Evolutionary conservation across 2,888 invertebrate genomes (phyloP).

Genomic region (Tenthredo distinguenda): DNA sequence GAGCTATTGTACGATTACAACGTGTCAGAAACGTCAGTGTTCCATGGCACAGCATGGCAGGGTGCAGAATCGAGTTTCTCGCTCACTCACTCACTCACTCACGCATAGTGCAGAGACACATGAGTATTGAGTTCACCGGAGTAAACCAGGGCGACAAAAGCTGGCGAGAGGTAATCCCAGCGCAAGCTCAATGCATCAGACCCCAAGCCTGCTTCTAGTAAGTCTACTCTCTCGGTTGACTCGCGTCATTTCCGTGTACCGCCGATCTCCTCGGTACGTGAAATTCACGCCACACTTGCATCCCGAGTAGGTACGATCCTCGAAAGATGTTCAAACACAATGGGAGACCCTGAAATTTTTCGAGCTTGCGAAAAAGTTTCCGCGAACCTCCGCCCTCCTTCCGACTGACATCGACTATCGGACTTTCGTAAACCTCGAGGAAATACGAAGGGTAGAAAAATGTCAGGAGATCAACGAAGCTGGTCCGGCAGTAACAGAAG

Average conservation of each 20-base stretch:
- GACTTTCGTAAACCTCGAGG: background rate
- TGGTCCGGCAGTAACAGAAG: background rate
- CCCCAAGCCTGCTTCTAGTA: background rate
- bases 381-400: background rate
- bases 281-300: background rate
- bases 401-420: too few species aligned
- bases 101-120: background rate
- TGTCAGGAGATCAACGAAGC: background rate
- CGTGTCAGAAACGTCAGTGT: slow-evolving; percentile 9
- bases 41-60: background rate
- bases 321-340: background rate
- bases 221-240: background rate
- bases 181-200: slow-evolving; percentile 14
- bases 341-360: background rate
- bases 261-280: background rate
- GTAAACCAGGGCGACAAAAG: slow-evolving; percentile 28
- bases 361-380: background rate
- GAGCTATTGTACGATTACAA: slow-evolving; percentile 33
- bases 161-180: background rate
- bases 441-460: background rate
- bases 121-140: background rate
- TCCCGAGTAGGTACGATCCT: background rate
- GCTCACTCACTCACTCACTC: background rate
- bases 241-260: background rate
- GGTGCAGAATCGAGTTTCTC: background rate